Evolutionary conservation across 2,797 vertebrate species (phyloP).

Genomic region (Tapera naevia): DNA sequence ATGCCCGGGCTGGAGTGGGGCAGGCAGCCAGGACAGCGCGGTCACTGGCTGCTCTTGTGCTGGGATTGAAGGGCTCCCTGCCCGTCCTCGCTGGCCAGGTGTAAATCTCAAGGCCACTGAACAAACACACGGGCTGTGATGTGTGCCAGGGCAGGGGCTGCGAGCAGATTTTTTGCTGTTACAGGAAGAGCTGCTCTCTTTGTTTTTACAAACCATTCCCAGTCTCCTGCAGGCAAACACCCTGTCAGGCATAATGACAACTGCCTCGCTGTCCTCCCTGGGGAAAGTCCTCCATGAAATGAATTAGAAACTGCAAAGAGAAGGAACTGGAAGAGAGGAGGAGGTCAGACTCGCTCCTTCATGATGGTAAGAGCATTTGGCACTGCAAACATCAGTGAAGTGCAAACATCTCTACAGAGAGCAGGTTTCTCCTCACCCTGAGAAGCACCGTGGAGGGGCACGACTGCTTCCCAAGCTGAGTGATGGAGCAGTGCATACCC

Average conservation of each 20-base stretch:
- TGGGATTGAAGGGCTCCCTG: background rate
- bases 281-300: background rate
- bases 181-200: constrained; percentile 5
- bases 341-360: background rate
- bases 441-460: fast-evolving
- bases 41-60: background rate
- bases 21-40: background rate
- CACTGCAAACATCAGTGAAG: background rate
- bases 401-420: background rate
- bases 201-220: background rate
- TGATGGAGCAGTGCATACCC: background rate
- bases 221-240: background rate
- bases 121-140: background rate
- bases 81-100: background rate
- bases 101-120: constrained; percentile 12
- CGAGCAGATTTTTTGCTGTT: background rate
- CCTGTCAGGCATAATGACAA: fast-evolving
- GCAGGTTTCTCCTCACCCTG: background rate
- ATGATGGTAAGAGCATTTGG: background rate
- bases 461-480: fast-evolving
- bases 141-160: background rate
- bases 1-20: background rate
- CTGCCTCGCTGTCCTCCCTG: background rate
- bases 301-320: background rate
- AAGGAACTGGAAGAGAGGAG: background rate